These are phyloP conservation scores for Drosophila malerkotliana DNA, from an alignment of 1,140 invertebrate genomes.

Conservation along the genomic window DNA sequence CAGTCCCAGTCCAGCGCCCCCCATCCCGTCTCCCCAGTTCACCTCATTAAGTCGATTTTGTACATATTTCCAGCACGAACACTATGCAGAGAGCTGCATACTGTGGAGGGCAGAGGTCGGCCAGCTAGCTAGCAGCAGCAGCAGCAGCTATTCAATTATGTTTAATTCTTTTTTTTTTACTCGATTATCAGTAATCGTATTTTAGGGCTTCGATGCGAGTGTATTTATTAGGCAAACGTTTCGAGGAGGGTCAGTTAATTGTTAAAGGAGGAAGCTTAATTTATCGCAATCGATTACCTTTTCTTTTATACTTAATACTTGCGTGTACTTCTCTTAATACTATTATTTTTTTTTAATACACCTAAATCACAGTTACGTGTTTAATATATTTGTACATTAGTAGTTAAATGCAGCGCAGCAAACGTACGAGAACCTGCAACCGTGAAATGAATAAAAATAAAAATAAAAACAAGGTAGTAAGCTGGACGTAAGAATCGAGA, in stretches of 20 bases:
- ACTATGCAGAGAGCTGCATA: background rate
- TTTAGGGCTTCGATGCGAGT: slow-evolving; percentile 15
- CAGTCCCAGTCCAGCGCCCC: background rate
- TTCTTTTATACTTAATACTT: slow-evolving; percentile 52
- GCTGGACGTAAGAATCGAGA: slow-evolving; percentile 18
- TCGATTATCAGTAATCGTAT: slow-evolving; percentile 24
- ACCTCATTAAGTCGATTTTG: slow-evolving; percentile 52
- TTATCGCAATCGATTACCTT: slow-evolving; percentile 50
- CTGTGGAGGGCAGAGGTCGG: background rate
- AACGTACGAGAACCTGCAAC: background rate
- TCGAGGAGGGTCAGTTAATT: slow-evolving; percentile 60
- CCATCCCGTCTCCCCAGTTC: slow-evolving; percentile 20
- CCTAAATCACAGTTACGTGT: slow-evolving; percentile 35
- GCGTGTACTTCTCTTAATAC: slow-evolving; percentile 48
- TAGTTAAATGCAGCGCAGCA: slow-evolving; percentile 51
- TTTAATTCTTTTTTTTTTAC: slow-evolving; percentile 40
- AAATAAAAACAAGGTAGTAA: background rate
- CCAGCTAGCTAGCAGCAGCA: background rate
- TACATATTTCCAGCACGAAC: slow-evolving; percentile 37
- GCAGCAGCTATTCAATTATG: slow-evolving; percentile 30
- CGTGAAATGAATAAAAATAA: slow-evolving; percentile 5
- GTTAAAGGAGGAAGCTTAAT: slow-evolving; percentile 57
- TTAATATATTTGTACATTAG: slow-evolving; percentile 62
- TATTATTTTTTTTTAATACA: slow-evolving; percentile 51
- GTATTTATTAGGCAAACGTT: slow-evolving; percentile 59